Evolutionary conservation across 53 echinoderm and acorn worm species (phyloP), one percentile per base, ranked within the genome.

Genomic region (Patiria pectinifera): DNA sequence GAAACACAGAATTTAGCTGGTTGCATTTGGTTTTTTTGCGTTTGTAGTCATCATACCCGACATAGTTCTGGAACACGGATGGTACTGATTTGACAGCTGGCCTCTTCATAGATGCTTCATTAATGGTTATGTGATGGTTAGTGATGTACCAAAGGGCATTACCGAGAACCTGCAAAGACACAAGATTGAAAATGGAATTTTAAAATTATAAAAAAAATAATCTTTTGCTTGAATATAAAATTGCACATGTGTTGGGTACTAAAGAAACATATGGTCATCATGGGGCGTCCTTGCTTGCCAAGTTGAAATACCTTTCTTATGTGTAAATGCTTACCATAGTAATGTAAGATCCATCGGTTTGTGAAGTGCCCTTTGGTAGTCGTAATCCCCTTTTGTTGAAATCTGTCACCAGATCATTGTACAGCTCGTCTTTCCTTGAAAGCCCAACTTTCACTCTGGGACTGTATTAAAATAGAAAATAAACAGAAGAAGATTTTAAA

Each of bases 371-470:
- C 26, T 60, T 83, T 46, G 60, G 83, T 83, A 83, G 83, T 83
- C 44, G 45, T 5, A 62, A 23, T 46, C 60, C 62, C 60, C 83
- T 43, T 60, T 83, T 19, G 15, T 83, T 61, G 46, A 83, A 83
- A 9, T 83, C 83, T 16, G 44, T 19, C 43, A 83, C 83, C 46
- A 83, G 61, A 83, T 83, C 83, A 62, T 83, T 83, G 61, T 45
- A 83, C 44, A 83, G 83, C 83, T 83, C 83, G 60, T 60, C 83
- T 60, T 83, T 83, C 46, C 83, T 60, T 16, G 83, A 83, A 45
- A 83, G 83, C 47, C 83, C 83, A 48, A 60, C 46, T 83, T 83
- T 59, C 83, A 83, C 61, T 83, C 83, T 59, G 19, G 83, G 48
- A 83, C 83, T 83, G 83, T 83, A 83, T 15, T 16, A 70, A 11